Percentiles rank a stretch among this genome's conserved stretches.
Evolutionary conservation across 2,797 vertebrate species (phyloP).

Genomic region (Liparis tanakae): DNA sequence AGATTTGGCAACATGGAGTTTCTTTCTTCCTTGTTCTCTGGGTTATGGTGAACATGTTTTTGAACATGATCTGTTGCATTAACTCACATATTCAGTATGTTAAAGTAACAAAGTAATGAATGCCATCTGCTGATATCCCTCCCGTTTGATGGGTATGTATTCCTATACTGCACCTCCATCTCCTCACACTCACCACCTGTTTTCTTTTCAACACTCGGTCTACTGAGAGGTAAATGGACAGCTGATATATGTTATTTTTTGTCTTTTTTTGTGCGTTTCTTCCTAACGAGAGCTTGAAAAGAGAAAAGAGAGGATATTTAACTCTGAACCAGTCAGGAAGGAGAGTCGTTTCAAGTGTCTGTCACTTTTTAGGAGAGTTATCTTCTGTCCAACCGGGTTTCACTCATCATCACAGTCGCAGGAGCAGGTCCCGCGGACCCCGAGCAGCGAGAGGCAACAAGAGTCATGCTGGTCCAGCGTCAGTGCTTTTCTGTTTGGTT

Average conservation of each 20-base stretch:
- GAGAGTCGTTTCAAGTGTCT: slow-evolving; percentile 28
- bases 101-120: slow-evolving; percentile 64
- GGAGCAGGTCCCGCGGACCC: slow-evolving; percentile 49
- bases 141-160: slow-evolving; percentile 49
- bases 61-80: slow-evolving; percentile 49
- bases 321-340: slow-evolving; percentile 40
- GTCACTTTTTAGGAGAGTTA: slow-evolving; percentile 21
- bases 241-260: background rate
- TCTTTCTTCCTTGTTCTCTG: slow-evolving; percentile 49
- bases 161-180: slow-evolving; percentile 39
- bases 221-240: slow-evolving; percentile 47
- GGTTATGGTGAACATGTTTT: slow-evolving; percentile 48
- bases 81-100: slow-evolving; percentile 58
- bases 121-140: slow-evolving; percentile 60
- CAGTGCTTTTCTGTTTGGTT: slow-evolving; percentile 18
- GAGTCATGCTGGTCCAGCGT: slow-evolving; percentile 29
- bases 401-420: slow-evolving; percentile 40
- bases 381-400: slow-evolving; percentile 29
- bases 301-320: slow-evolving; percentile 35
- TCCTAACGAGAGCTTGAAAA: slow-evolving; percentile 41
- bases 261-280: slow-evolving; percentile 24
- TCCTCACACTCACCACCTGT: slow-evolving; percentile 10
- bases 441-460: slow-evolving; percentile 35
- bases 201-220: slow-evolving; percentile 26
- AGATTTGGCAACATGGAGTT: slow-evolving; percentile 82